These are phyloP conservation scores for Pogona vitticeps DNA, from an alignment of 2,113 vertebrate genomes.

Conservation along the genomic window DNA sequence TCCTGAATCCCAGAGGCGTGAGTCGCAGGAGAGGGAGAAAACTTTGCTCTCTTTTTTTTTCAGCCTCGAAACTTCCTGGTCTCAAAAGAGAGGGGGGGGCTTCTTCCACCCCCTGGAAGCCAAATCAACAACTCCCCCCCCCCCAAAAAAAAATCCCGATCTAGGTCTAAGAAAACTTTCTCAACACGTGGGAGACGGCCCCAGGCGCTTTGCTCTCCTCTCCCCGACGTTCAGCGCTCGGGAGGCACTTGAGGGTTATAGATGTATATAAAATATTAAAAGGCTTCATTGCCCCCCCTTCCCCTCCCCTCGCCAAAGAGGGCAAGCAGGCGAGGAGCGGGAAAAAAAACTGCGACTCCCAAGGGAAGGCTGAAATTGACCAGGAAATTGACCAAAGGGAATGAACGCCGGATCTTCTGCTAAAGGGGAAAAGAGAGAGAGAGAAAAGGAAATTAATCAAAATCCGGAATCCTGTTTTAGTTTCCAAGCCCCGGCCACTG, in stretches of 20 bases:
- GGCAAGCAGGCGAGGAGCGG: fast-evolving
- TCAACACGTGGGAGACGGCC: neutral
- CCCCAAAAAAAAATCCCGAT: too few species aligned
- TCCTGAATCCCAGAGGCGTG: too few species aligned
- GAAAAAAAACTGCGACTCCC: conserved; percentile 45
- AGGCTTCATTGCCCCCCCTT: neutral
- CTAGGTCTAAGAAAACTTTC: neutral
- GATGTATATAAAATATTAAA: neutral
- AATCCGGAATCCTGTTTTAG: too few species aligned
- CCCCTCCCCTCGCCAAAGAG: neutral
- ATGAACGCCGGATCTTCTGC: too few species aligned
- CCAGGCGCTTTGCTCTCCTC: too few species aligned
- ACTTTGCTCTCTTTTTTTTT: too few species aligned
- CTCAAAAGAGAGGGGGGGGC: too few species aligned
- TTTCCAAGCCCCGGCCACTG: neutral
- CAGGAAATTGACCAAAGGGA: neutral
- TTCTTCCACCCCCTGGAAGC: too few species aligned
- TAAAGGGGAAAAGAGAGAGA: neutral
- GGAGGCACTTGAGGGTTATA: neutral
- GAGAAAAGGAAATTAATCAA: neutral
- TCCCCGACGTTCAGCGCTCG: too few species aligned
- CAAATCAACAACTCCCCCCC: neutral
- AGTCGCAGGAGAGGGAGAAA: too few species aligned
- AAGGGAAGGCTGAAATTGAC: neutral
- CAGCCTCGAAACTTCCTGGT: too few species aligned